Evolutionary conservation across 2,888 invertebrate species (phyloP).

Genomic region (Pristionchus exspectatus): DNA sequence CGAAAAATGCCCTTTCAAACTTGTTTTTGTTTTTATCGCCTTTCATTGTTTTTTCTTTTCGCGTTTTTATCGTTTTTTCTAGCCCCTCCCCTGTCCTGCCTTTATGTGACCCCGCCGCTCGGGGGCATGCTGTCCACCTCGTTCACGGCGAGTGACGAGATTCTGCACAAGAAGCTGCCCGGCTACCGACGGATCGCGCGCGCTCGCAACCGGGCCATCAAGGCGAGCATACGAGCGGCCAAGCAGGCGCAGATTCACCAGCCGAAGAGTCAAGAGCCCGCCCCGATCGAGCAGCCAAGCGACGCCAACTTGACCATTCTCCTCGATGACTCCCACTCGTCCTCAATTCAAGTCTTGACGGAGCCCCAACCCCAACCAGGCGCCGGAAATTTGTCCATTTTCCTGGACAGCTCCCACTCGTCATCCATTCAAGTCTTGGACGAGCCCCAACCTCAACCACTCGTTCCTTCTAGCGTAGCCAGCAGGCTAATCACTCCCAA

Average conservation of each 20-base stretch:
- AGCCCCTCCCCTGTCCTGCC: background rate
- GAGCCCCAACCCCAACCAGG: background rate
- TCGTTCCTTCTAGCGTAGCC: background rate
- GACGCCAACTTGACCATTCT: background rate
- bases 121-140: background rate
- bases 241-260: background rate
- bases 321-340: background rate
- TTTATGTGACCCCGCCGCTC: background rate
- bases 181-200: slow-evolving; percentile 10
- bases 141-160: slow-evolving; percentile 7
- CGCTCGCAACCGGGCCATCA: background rate
- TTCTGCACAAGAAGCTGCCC: slow-evolving; percentile 28
- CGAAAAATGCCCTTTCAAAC: background rate
- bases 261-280: background rate
- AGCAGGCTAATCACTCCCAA: background rate
- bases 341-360: background rate
- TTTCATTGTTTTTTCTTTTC: background rate
- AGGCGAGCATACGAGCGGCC: background rate
- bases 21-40: background rate
- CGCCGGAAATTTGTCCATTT: background rate
- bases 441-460: background rate
- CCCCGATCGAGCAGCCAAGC: background rate
- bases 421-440: slow-evolving; percentile 8
- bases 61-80: slow-evolving; percentile 7
- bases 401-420: background rate